A percentile compares a stretch with the other conserved stretches of the same genome.
Evolutionary conservation across 1,140 invertebrate species (phyloP).

Genomic region (Heliconius eleuchia): DNA sequence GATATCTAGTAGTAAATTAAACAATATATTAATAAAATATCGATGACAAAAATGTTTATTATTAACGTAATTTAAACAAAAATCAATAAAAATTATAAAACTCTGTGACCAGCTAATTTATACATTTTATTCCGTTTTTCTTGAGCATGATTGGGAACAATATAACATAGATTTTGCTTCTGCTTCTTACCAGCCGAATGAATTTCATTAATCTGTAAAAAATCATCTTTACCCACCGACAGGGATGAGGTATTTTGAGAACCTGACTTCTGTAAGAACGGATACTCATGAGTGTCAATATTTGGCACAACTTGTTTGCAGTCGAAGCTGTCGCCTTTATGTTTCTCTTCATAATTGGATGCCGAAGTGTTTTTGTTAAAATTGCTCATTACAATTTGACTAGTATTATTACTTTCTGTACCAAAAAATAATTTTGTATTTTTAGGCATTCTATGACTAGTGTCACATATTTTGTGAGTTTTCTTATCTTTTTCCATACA

Average conservation of each 20-base stretch:
- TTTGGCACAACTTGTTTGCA: constrained; percentile 52
- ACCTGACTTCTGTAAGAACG: neutral
- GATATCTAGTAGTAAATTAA: constrained; percentile 8
- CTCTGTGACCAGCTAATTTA: constrained; percentile 62
- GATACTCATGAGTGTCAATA: constrained; percentile 46
- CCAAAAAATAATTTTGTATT: neutral
- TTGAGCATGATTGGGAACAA: constrained; percentile 41
- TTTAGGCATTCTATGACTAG: neutral
- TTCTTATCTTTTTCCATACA: constrained; percentile 13
- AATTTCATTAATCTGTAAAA: neutral
- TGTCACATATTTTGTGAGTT: neutral
- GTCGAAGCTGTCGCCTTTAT: constrained; percentile 46
- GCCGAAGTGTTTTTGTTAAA: constrained; percentile 49
- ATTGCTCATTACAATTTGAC: constrained; percentile 51
- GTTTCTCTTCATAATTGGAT: constrained; percentile 40
- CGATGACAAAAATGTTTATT: constrained; percentile 1
- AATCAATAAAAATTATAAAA: constrained; percentile 23
- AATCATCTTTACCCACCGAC: neutral
- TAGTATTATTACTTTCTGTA: constrained; percentile 23
- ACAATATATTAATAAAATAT: constrained; percentile 16
- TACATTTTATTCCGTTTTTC: constrained; percentile 69
- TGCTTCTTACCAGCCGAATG: neutral
- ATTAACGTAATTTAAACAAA: constrained; percentile 14
- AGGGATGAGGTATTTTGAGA: neutral
- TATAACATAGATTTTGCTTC: constrained; percentile 36